Conservation (phyloP, 2,113 vertebrate species). For the Callithrix jacchus region DNA sequence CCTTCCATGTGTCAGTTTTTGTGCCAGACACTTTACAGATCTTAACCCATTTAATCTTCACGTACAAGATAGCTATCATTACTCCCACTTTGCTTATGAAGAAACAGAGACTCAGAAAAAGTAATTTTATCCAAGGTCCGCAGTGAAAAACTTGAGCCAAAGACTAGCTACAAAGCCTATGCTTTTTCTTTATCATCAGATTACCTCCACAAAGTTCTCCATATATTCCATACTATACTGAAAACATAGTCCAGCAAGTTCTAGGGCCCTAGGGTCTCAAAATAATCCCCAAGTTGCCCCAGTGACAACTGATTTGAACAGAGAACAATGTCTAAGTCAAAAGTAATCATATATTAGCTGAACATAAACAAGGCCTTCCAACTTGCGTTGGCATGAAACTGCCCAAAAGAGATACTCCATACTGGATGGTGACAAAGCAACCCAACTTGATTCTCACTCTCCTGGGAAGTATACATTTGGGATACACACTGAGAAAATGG, state of each 20-base stretch:
- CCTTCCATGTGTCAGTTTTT: neutral
- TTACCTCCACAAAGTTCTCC: neutral
- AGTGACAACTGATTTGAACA: neutral
- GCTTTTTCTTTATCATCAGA: neutral
- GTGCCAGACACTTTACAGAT: neutral
- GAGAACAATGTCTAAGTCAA: neutral
- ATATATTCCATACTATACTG: neutral
- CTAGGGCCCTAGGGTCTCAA: neutral
- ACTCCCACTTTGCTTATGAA: neutral
- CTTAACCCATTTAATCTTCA: neutral
- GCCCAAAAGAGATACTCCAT: neutral
- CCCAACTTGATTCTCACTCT: neutral
- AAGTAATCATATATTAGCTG: neutral
- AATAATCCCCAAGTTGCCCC: neutral
- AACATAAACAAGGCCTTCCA: neutral
- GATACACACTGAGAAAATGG: neutral
- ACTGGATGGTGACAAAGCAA: neutral
- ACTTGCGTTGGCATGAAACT: neutral
- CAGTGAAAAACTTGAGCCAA: neutral
- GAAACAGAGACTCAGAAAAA: slow-evolving; percentile 30
- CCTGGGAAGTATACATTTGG: neutral
- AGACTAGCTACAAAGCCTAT: neutral
- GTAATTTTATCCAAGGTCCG: neutral
- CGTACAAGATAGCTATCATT: neutral
- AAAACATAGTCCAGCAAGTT: neutral